Evolutionary conservation across 2,113 vertebrate genomes (phyloP).

Genomic region (Pseudopipra pipra): DNA sequence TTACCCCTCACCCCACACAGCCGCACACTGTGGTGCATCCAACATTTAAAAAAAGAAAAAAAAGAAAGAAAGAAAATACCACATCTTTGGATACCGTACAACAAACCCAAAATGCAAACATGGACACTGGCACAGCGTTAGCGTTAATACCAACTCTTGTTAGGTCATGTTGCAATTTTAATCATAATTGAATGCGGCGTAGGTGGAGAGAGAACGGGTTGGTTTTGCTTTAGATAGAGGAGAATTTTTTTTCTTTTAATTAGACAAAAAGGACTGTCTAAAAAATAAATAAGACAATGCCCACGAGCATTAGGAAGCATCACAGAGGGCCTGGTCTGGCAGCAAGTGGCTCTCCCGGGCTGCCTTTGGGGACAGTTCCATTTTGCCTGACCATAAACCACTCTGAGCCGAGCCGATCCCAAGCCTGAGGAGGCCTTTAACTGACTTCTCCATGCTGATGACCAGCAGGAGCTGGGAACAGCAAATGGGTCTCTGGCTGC

Average conservation of each 20-base stretch:
- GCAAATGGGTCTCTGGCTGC: neutral
- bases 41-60: neutral
- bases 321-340: neutral
- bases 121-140: slow-evolving; percentile 41
- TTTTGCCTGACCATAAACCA: neutral
- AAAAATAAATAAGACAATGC: slow-evolving; percentile 4
- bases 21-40: slow-evolving; percentile 36
- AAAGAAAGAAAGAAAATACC: neutral
- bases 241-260: slow-evolving; percentile 8
- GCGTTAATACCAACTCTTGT: slow-evolving; percentile 46
- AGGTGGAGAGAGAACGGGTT: slow-evolving; percentile 41
- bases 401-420: neutral
- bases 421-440: neutral
- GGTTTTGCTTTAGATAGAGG: slow-evolving; percentile 55
- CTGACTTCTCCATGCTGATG: neutral
- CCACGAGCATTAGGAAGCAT: neutral
- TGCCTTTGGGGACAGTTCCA: neutral
- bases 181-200: slow-evolving; percentile 59
- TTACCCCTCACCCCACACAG: slow-evolving; percentile 64
- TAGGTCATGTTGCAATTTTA: slow-evolving; percentile 68
- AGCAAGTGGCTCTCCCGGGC: neutral
- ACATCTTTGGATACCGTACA: slow-evolving; percentile 43
- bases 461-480: neutral
- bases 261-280: neutral
- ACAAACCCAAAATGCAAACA: slow-evolving; percentile 60